Conservation (phyloP, 2,113 vertebrate species). For the Litocranius walleri region DNA sequence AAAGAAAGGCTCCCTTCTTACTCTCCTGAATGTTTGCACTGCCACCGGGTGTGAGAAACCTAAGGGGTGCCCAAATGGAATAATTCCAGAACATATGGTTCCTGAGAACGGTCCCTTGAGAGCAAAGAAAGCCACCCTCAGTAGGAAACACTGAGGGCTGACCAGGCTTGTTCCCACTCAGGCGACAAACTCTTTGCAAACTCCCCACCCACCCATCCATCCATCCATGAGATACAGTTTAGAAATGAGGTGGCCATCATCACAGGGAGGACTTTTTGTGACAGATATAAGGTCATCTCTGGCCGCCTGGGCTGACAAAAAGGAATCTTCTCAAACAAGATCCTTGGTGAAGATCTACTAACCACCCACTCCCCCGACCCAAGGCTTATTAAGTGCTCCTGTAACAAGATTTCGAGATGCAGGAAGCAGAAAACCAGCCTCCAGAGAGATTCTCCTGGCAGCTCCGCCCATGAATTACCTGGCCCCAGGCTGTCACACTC, state of each 20-base stretch:
- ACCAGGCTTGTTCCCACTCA: not conserved
- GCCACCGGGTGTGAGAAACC: not conserved
- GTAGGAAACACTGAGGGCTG: not conserved
- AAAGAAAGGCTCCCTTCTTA: not conserved
- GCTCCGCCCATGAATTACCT: conserved; percentile 80
- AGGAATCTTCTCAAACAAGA: not conserved
- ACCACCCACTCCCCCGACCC: not conserved
- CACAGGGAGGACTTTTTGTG: not conserved
- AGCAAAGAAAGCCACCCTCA: not conserved
- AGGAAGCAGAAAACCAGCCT: not conserved
- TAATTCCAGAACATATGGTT: not conserved
- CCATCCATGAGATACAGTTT: not conserved
- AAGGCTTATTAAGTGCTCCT: not conserved
- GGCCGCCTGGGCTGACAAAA: not conserved
- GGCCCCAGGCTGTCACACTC: conserved; percentile 93
- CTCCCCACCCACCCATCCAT: not conserved
- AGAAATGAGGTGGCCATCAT: not conserved
- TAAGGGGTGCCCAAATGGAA: not conserved
- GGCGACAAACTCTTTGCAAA: not conserved
- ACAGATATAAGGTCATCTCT: not conserved
- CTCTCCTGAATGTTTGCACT: not conserved
- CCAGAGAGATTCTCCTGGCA: not conserved
- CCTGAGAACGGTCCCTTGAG: not conserved
- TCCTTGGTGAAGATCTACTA: not conserved
- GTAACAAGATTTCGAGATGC: not conserved